Evolutionary conservation across 2,797 vertebrate species (phyloP).

Genomic region (Sylvilagus floridanus): DNA sequence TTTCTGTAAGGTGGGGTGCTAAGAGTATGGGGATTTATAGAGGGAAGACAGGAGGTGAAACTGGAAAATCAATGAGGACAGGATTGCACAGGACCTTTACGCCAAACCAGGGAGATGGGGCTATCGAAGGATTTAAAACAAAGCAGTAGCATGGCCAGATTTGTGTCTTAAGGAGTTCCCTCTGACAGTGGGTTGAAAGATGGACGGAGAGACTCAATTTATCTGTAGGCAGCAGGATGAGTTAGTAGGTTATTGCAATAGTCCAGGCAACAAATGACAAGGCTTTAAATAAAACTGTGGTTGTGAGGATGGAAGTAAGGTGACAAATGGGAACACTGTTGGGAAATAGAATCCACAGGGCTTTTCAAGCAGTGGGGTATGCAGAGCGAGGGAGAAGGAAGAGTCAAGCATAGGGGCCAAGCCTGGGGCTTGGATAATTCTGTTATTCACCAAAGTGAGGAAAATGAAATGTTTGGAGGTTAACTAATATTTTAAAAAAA

Average conservation of each 20-base stretch:
- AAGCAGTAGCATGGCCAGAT: constrained; percentile 16
- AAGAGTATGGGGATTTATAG: neutral
- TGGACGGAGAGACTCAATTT: constrained; percentile 51
- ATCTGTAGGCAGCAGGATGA: constrained; percentile 71
- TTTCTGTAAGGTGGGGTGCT: neutral
- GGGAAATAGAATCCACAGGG: constrained; percentile 48
- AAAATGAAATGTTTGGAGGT: constrained; percentile 52
- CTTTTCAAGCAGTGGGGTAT: neutral
- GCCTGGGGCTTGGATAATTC: neutral
- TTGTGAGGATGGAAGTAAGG: constrained; percentile 34
- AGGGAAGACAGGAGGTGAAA: neutral
- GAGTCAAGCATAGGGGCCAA: neutral
- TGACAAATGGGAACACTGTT: constrained; percentile 43
- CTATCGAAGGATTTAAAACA: constrained; percentile 60
- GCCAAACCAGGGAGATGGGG: constrained; percentile 24
- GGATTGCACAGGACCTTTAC: constrained; percentile 6
- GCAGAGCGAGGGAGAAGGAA: neutral
- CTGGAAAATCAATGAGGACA: constrained; percentile 57
- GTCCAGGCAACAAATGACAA: constrained; percentile 70
- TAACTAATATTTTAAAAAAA: constrained; percentile 1
- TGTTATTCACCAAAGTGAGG: neutral
- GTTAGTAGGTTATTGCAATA: constrained; percentile 73
- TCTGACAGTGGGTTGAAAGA: constrained; percentile 71
- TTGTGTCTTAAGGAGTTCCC: constrained; percentile 62
- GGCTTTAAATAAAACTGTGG: constrained; percentile 73